These are phyloP conservation scores for Campylomormyrus tamandua DNA, from an alignment of 2,113 vertebrate genomes.

Conservation along the genomic window DNA sequence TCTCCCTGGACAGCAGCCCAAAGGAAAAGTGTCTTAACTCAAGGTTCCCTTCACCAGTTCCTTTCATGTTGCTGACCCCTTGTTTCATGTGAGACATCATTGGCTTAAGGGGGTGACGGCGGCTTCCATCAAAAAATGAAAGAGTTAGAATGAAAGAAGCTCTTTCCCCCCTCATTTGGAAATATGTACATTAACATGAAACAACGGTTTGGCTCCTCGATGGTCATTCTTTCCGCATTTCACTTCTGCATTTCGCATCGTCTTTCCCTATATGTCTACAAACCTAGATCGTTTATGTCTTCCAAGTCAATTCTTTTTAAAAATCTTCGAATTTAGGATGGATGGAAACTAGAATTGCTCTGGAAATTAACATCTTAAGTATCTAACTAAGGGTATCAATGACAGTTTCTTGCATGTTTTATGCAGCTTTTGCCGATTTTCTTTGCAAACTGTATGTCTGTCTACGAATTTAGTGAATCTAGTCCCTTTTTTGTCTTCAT, in stretches of 20 bases:
- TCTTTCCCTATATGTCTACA: constrained; percentile 24
- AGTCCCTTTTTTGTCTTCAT: not conserved
- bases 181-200: constrained; percentile 33
- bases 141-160: not conserved
- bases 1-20: constrained; percentile 18
- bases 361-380: not conserved
- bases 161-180: not conserved
- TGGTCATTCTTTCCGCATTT: constrained; percentile 27
- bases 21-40: constrained; percentile 22
- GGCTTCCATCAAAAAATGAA: not conserved
- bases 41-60: constrained; percentile 22
- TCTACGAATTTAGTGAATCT: not conserved
- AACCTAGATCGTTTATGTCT: not conserved
- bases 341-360: not conserved
- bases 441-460: not conserved
- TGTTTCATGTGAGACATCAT: constrained; percentile 44
- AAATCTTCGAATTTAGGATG: not conserved
- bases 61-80: constrained; percentile 25
- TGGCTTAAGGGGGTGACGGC: not conserved
- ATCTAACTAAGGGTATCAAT: not conserved
- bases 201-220: constrained; percentile 35
- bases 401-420: not conserved
- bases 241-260: not conserved
- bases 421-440: not conserved
- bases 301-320: not conserved